Conservation (phyloP, 2,888 invertebrate genomes). For the Drosophila affinis region DNA sequence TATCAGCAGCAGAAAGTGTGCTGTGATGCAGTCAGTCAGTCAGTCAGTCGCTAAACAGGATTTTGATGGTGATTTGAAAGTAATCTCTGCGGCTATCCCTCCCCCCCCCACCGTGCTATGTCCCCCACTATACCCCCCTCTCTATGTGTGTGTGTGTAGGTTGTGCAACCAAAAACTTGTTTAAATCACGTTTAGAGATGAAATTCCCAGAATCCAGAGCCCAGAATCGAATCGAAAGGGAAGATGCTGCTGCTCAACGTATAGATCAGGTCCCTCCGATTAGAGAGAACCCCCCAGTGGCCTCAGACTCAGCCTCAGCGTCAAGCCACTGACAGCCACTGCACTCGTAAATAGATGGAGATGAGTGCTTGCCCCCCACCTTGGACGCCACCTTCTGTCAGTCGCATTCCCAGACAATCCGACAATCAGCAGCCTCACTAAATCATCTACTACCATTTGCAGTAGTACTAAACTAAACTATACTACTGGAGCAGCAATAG, state of each 20-base stretch:
- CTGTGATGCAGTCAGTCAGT: conserved; percentile 13
- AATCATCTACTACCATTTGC: not conserved
- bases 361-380: not conserved
- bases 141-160: too few relatives aligned
- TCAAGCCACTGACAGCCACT: not conserved
- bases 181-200: conserved; percentile 30
- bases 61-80: conserved; percentile 2
- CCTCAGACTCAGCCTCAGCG: too few relatives aligned
- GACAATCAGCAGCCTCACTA: not conserved
- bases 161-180: conserved; percentile 27
- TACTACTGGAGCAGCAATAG: not conserved
- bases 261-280: not conserved
- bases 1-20: conserved; percentile 5
- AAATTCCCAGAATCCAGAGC: not conserved
- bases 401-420: not conserved
- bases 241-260: not conserved
- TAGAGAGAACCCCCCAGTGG: not conserved
- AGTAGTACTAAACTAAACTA: too few relatives aligned
- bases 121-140: not conserved
- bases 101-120: not conserved
- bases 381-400: not conserved
- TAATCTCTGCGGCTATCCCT: not conserved
- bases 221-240: not conserved
- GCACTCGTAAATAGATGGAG: not conserved
- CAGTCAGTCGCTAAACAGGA: conserved; percentile 22